Evolutionary conservation across 37 sponge, comb jelly and placozoan genomes (phyloP), one percentile per base, ranked within the genome.

Genomic region (Amphimedon queenslandica): DNA sequence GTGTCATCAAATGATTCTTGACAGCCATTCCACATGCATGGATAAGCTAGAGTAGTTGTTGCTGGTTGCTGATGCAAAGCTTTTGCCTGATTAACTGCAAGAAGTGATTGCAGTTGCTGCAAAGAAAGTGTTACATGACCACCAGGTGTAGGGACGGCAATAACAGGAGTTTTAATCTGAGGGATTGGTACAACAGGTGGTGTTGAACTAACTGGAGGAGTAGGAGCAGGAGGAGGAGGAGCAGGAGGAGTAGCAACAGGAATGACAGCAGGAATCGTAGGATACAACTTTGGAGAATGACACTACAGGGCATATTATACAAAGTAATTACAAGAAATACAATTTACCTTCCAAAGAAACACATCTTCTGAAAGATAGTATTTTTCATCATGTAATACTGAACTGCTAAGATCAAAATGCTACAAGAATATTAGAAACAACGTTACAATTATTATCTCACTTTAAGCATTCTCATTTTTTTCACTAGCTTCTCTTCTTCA

Each of bases 401-500:
- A 20, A 40, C n/a, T 25, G 16, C 80, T 79, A 40, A 75, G 61
- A 30, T 39, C 42, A 47, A 68, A 81, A 28, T 69, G 73, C 87
- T 90, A 41, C 4, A 34, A 37, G 18, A 34, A 24, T 32, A n/a
- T 4, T 4, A 24, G 58, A 55, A 83, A 71, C 6, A 38, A 43
- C 13, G 55, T 42, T 23, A 74, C 37, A 21, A 32, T 10, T 20
- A 43, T 8, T 2, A 71, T 29, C 18, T 55, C 51, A 92, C 93
- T 66, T 90, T 90, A 30, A 89, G 61, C 28, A 47, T 61, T 58
- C 81, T 95, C 40, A 83, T n/a, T 35, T 69, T 66, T 56, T 70
- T 80, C 69, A 96, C 82, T 29, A 82, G 81, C 76, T 89, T 82
- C 5, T 96, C 93, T 5, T 41, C 72, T 30, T 96, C 96, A 65